Percentiles rank a stretch among this genome's conserved stretches.
Evolutionary conservation across 2,797 vertebrate species (phyloP).

Genomic region (Acrossocheilus fasciatus): DNA sequence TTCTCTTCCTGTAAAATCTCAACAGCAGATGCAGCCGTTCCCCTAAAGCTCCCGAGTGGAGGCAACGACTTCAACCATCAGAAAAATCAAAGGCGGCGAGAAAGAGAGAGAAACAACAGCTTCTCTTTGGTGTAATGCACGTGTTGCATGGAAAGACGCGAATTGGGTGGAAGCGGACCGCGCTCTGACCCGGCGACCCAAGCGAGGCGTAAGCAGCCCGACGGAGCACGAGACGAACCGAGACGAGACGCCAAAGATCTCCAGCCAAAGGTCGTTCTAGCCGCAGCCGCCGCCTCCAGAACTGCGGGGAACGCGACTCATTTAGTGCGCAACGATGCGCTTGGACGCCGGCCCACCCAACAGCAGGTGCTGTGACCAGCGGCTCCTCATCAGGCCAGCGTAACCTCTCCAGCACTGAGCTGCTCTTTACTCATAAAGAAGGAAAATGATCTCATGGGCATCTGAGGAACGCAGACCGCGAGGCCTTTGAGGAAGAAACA

Average conservation of each 20-base stretch:
- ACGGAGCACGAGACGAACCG: conserved; percentile 68
- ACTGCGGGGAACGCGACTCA: conserved; percentile 78
- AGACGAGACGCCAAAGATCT: conserved; percentile 66
- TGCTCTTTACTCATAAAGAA: conserved; percentile 84
- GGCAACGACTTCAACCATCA: conserved; percentile 51
- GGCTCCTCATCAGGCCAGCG: conserved; percentile 74
- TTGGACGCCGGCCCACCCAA: conserved; percentile 81
- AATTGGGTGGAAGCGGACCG: not conserved
- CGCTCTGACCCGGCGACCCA: not conserved
- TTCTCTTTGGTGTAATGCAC: conserved; percentile 11
- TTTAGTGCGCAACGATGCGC: conserved; percentile 76
- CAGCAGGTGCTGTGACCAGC: conserved; percentile 83
- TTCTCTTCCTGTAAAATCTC: conserved; percentile 74
- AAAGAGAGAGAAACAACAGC: conserved; percentile 33
- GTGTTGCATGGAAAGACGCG: conserved; percentile 7
- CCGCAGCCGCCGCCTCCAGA: conserved; percentile 73
- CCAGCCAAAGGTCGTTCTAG: conserved; percentile 60
- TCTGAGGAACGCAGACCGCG: conserved; percentile 63
- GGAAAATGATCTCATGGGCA: conserved; percentile 83
- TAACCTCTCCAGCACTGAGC: conserved; percentile 78
- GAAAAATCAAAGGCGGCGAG: conserved; percentile 43
- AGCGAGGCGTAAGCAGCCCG: conserved; percentile 10
- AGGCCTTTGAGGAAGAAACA: conserved; percentile 74
- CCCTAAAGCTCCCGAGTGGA: conserved; percentile 74
- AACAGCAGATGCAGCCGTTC: conserved; percentile 74